Evolutionary conservation across 1,140 invertebrate genomes (phyloP).

Genomic region (Penaeus japonicus): DNA sequence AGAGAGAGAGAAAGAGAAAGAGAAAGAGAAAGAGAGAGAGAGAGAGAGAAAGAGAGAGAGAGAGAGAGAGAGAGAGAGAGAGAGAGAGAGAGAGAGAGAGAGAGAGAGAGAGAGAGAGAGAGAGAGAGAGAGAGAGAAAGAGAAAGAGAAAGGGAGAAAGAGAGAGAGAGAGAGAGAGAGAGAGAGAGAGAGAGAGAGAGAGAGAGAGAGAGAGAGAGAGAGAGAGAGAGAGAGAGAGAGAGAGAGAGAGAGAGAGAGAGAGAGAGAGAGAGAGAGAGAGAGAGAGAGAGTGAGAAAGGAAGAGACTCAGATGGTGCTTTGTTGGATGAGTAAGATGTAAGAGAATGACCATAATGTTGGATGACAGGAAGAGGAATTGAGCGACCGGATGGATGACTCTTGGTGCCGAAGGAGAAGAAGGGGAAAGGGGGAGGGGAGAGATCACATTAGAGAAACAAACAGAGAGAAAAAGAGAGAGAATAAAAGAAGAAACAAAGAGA

Average conservation of each 20-base stretch:
- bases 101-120: neutral
- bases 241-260: neutral
- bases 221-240: neutral
- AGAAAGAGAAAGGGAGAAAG: neutral
- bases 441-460: no score
- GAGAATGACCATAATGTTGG: neutral
- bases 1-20: neutral
- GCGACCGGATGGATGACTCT: no score
- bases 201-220: neutral
- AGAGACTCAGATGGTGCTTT: neutral
- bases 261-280: neutral
- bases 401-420: neutral
- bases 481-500: neutral
- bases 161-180: neutral
- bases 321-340: neutral
- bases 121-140: neutral
- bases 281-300: neutral
- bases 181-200: neutral
- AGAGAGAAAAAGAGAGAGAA: conserved; percentile 13
- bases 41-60: neutral
- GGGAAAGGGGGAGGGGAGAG: neutral
- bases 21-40: neutral
- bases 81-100: neutral
- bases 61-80: neutral
- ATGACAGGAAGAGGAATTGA: no score